These are phyloP conservation scores for Garra rufa DNA, from an alignment of 2,113 vertebrate species.

Conservation along the genomic window DNA sequence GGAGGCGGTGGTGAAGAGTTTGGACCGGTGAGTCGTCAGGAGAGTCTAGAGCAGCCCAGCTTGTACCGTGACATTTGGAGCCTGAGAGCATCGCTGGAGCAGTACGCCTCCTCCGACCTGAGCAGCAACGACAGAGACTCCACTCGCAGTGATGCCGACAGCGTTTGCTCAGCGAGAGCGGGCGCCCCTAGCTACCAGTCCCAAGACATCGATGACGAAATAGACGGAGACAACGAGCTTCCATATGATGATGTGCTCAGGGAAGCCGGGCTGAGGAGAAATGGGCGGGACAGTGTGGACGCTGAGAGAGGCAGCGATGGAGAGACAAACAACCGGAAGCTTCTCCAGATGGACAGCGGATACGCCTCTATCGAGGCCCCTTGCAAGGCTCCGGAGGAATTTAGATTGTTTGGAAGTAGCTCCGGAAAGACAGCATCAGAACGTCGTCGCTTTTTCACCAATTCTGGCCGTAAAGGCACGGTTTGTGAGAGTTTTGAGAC, in stretches of 20 bases:
- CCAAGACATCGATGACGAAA: conserved; percentile 80
- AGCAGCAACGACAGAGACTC: conserved; percentile 93
- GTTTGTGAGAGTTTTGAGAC: conserved; percentile 89
- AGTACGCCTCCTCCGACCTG: conserved; percentile 87
- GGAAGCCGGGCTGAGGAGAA: conserved; percentile 35
- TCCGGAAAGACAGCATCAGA: conserved; percentile 86
- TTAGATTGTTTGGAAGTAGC: conserved; percentile 72
- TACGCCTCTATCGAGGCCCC: conserved; percentile 96
- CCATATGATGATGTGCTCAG: conserved; percentile 53
- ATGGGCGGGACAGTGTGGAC: conserved; percentile 66
- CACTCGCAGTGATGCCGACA: conserved; percentile 88
- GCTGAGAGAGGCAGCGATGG: conserved; percentile 68
- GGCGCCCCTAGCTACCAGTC: conserved; percentile 75
- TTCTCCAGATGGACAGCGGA: conserved; percentile 98
- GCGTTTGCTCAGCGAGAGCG: conserved; percentile 79
- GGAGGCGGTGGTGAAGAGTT: conserved; percentile 58
- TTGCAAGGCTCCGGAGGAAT: conserved; percentile 81
- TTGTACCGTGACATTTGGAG: conserved; percentile 94
- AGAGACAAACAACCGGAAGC: conserved; percentile 84
- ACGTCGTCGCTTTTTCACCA: conserved; percentile 87
- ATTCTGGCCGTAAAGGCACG: conserved; percentile 83
- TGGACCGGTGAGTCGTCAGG: conserved; percentile 62
- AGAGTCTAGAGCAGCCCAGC: conserved; percentile 73
- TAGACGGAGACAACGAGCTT: conserved; percentile 68
- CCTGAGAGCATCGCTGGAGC: conserved; percentile 91